These are phyloP conservation scores for Herpailurus yagouaroundi DNA, from an alignment of 2,113 vertebrate species.

Conservation along the genomic window DNA sequence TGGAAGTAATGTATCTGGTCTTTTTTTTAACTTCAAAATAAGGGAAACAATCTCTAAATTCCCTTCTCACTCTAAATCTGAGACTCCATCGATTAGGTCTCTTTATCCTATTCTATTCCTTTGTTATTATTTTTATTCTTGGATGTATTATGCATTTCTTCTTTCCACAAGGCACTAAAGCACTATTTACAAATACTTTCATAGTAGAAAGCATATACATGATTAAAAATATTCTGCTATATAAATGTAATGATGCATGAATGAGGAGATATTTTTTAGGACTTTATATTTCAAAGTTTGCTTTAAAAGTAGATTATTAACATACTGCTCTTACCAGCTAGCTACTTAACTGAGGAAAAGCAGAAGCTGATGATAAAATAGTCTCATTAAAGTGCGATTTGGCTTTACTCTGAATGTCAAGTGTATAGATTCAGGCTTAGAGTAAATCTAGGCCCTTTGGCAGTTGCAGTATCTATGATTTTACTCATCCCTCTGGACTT, in stretches of 20 bases:
- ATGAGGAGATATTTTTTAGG: background rate
- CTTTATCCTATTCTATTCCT: background rate
- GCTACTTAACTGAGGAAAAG: conserved; percentile 2
- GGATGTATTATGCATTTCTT: background rate
- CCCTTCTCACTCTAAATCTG: background rate
- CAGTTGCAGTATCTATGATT: background rate
- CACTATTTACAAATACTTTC: background rate
- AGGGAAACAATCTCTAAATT: background rate
- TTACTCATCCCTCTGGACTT: background rate
- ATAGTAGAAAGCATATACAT: background rate
- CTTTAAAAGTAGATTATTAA: conserved; percentile 52
- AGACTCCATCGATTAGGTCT: background rate
- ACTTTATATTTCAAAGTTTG: conserved; percentile 38
- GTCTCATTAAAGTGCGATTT: conserved; percentile 69
- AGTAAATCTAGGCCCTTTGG: conserved; percentile 39
- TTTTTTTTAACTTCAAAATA: background rate
- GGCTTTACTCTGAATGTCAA: conserved; percentile 56
- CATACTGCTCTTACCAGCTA: conserved; percentile 37
- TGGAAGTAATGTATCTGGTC: background rate
- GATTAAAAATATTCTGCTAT: background rate
- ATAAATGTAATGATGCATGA: conserved; percentile 2
- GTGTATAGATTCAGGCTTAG: conserved; percentile 49
- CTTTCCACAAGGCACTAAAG: background rate
- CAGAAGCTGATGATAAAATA: conserved; percentile 54
- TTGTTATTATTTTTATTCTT: background rate